Evolutionary conservation across 2,113 vertebrate genomes (phyloP), one percentile per base, ranked within the genome.

Genomic region (Bungarus multicinctus): DNA sequence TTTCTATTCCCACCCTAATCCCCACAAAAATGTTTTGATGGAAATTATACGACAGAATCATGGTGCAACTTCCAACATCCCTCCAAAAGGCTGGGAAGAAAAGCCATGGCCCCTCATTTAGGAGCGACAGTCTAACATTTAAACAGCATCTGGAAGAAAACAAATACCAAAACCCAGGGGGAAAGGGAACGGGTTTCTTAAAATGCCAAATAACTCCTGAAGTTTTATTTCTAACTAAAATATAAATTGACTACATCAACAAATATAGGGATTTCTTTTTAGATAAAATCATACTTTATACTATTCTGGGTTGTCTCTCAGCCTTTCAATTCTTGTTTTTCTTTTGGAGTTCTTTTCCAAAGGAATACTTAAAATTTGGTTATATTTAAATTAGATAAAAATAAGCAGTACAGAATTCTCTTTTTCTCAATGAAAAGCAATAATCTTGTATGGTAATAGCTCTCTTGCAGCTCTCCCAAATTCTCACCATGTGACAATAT

Each of bases 181-280:
- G 89, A 23, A 27, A 6, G 58, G 30, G 27, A 87, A 93, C 50
- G 93, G 43, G 39, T 81, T 50, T 89, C 91, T 93, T 45, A 91
- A 12, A 81, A 91, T 22, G 85, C 20, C 86, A 93, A 95, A 64
- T 9, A 69, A 69, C 45, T 53, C n/a, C 64, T 90, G 30, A 64
- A 25, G 54, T 12, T 50, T 85, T 91, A 8, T 85, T 60, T 50
- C 43, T 87, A 34, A 89, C 90, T 45, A 94, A 90, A 90, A 0
- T 93, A 2, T 2, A 89, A 34, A 69, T 45, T 10, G 7, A 45
- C 6, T n/a, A 3, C 7, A 81, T 39, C 16, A 81, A 81, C 69
- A 81, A 81, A 39, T 81, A 81, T 20, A 39, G 34, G 69, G 3
- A 22, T 20, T 81, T 81, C 6, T 39, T 81, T 81, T 39, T 81